These are phyloP conservation scores for Fukomys damarensis DNA, from an alignment of 2,113 vertebrate species.

Conservation along the genomic window DNA sequence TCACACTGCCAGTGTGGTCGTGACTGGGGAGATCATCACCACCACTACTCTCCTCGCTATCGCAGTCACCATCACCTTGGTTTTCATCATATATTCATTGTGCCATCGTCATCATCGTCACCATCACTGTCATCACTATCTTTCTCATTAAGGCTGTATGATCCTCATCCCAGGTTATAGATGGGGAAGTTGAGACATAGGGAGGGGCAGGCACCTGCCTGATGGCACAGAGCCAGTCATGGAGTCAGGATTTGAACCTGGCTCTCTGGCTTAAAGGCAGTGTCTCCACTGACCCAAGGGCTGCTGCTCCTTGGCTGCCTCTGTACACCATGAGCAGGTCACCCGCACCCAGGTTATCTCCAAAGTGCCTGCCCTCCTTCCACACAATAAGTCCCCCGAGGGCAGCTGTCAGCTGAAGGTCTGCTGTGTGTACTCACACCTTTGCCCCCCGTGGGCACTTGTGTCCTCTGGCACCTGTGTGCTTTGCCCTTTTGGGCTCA, in stretches of 20 bases:
- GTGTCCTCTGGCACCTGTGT: neutral
- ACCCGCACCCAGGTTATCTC: no score
- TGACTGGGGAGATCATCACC: neutral
- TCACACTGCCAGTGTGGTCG: rapidly evolving
- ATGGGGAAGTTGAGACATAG: neutral
- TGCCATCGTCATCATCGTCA: neutral
- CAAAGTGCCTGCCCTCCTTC: neutral
- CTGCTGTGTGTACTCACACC: neutral
- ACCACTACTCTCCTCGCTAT: neutral
- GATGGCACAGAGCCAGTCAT: neutral
- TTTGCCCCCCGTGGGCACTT: neutral
- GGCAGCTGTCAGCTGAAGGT: neutral
- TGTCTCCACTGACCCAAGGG: rapidly evolving
- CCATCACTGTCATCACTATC: neutral
- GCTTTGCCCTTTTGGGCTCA: neutral
- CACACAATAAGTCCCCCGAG: rapidly evolving
- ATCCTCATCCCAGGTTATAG: neutral
- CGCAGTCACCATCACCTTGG: neutral
- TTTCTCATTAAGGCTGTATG: neutral
- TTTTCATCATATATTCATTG: neutral
- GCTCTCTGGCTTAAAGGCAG: neutral
- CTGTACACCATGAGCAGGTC: rapidly evolving
- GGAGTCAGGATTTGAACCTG: neutral
- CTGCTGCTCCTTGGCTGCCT: rapidly evolving
- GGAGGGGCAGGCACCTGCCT: neutral